Conservation (phyloP, 2,888 invertebrate genomes). For the Dione vanillae region DNA sequence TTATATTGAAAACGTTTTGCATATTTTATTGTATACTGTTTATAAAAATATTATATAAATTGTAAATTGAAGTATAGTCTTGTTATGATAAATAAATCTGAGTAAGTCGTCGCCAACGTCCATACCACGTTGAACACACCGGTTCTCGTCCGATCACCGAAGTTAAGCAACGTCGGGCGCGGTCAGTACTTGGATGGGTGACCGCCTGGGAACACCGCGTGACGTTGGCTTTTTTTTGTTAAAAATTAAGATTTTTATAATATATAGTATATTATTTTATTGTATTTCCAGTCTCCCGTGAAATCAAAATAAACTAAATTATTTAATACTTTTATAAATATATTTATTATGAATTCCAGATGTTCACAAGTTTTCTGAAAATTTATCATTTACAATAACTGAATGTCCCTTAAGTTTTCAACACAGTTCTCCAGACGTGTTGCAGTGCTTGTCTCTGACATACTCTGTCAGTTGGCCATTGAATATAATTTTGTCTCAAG, state of each 20-base stretch:
- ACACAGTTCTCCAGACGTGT: slow-evolving; percentile 86
- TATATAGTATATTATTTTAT: too few species aligned
- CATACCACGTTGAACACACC: slow-evolving; percentile 53
- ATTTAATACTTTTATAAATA: neutral
- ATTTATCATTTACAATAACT: slow-evolving; percentile 86
- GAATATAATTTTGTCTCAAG: slow-evolving; percentile 89
- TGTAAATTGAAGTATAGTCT: neutral
- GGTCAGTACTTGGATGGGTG: slow-evolving; percentile 60
- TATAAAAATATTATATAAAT: too few species aligned
- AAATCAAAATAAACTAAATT: too few species aligned
- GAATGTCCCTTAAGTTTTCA: slow-evolving; percentile 86
- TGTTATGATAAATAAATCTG: neutral
- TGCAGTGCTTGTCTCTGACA: slow-evolving; percentile 87
- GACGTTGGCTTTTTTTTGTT: slow-evolving; percentile 43
- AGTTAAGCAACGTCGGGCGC: slow-evolving; percentile 60
- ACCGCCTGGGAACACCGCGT: slow-evolving; percentile 65
- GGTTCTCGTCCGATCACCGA: slow-evolving; percentile 60
- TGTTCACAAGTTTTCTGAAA: slow-evolving; percentile 84
- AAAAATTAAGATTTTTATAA: too few species aligned
- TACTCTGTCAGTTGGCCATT: slow-evolving; percentile 91
- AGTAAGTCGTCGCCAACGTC: neutral
- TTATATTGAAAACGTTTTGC: too few species aligned
- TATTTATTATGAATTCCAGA: slow-evolving; percentile 61
- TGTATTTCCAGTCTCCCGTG: neutral
- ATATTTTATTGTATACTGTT: too few species aligned